Conservation (phyloP, 2,797 vertebrate species). For the Denticeps clupeoides region DNA sequence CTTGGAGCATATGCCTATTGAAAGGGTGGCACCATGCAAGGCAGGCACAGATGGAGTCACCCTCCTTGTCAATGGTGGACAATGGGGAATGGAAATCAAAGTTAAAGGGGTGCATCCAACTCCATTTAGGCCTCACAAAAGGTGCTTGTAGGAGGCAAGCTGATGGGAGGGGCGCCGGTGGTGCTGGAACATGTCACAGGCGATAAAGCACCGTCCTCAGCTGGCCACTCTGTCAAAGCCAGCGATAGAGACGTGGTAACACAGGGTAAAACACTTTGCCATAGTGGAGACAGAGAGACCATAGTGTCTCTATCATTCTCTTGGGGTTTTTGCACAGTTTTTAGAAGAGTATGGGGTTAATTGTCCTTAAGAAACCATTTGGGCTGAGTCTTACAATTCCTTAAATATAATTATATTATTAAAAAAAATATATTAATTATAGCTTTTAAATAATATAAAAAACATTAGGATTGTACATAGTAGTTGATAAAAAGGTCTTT, state of each 20-base stretch:
- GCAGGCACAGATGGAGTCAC: slow-evolving; percentile 81
- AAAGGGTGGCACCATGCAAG: slow-evolving; percentile 68
- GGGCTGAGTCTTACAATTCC: too few relatives aligned
- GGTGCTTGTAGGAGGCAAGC: slow-evolving; percentile 86
- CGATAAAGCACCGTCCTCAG: slow-evolving; percentile 77
- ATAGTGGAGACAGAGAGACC: slow-evolving; percentile 27
- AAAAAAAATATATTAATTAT: too few relatives aligned
- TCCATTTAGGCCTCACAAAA: slow-evolving; percentile 72
- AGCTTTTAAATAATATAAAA: too few relatives aligned
- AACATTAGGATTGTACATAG: too few relatives aligned
- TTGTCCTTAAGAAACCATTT: too few relatives aligned
- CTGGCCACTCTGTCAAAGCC: slow-evolving; percentile 58
- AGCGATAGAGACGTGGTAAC: slow-evolving; percentile 42
- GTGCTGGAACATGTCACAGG: slow-evolving; percentile 74
- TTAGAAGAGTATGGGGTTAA: too few relatives aligned
- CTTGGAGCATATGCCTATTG: slow-evolving; percentile 70
- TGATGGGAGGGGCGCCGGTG: slow-evolving; percentile 58
- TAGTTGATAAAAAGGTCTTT: too few relatives aligned
- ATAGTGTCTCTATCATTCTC: slow-evolving; percentile 9
- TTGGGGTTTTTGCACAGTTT: too few relatives aligned
- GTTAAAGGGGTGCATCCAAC: slow-evolving; percentile 71
- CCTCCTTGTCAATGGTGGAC: slow-evolving; percentile 62
- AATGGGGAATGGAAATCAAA: slow-evolving; percentile 73
- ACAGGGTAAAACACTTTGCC: slow-evolving; percentile 14
- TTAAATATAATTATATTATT: too few relatives aligned